phyloP scores from a whole-genome alignment of 2,888 invertebrate species.

The Trissolcus japonicus region DNA sequence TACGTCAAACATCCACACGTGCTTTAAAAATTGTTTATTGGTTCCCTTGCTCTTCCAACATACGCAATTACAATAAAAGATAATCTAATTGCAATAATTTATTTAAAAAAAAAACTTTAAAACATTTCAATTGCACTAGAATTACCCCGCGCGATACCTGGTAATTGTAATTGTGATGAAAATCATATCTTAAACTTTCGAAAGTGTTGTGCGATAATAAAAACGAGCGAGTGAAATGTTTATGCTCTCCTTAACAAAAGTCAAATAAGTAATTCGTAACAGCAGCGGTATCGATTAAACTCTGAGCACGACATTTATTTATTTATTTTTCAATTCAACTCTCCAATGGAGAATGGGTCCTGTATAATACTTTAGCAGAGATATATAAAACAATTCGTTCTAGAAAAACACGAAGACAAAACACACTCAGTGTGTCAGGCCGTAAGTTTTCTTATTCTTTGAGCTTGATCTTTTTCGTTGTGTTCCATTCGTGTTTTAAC shows the following conservation, averaged over 20 bases:
- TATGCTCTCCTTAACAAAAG: too few relatives aligned
- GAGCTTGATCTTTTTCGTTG: too few relatives aligned
- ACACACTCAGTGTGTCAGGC: too few relatives aligned
- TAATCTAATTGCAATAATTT: not conserved
- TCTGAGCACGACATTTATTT: constrained; percentile 10
- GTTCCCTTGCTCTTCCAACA: constrained; percentile 22
- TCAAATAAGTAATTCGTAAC: not conserved
- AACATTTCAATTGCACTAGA: not conserved
- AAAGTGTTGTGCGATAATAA: not conserved
- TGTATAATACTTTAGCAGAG: too few relatives aligned
- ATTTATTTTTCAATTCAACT: constrained; percentile 3
- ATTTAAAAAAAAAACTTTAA: not conserved
- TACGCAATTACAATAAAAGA: not conserved
- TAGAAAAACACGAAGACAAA: too few relatives aligned
- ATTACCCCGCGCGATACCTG: not conserved
- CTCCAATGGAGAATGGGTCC: not conserved
- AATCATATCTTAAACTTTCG: not conserved
- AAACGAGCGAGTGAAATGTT: too few relatives aligned
- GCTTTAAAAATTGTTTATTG: constrained; percentile 39
- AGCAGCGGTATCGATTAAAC: constrained; percentile 11
- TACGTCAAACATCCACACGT: constrained; percentile 34
- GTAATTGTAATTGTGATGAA: not conserved
- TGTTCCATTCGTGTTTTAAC: too few relatives aligned
- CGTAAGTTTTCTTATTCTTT: too few relatives aligned
- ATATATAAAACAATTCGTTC: too few relatives aligned